Conservation (phyloP, 2,797 vertebrate species). For the Euthynnus affinis region DNA sequence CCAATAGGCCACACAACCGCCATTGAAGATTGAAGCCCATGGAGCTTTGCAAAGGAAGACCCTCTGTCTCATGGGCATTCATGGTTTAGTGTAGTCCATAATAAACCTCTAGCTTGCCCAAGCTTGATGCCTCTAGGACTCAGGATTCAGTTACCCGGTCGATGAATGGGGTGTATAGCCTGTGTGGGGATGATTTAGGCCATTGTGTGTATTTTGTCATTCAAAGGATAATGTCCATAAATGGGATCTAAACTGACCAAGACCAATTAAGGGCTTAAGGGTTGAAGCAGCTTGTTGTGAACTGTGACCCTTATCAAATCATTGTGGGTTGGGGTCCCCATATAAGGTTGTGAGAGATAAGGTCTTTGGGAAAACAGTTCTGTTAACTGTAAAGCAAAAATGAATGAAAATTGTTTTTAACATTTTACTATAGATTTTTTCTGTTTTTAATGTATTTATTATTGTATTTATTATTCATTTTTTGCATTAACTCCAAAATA, state of each 20-base stretch:
- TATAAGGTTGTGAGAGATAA: constrained; percentile 9
- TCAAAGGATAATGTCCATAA: constrained; percentile 77
- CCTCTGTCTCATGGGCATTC: constrained; percentile 73
- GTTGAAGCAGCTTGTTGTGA: constrained; percentile 63
- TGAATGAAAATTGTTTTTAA: too few species aligned
- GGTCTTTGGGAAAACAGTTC: constrained; percentile 7
- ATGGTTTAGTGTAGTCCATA: constrained; percentile 57
- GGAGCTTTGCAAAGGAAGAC: constrained; percentile 73
- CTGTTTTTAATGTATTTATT: too few species aligned
- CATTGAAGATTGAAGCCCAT: constrained; percentile 71
- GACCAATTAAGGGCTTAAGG: constrained; percentile 78
- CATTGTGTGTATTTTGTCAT: constrained; percentile 77
- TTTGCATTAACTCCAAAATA: not conserved
- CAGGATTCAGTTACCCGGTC: constrained; percentile 62
- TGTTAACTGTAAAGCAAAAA: not conserved
- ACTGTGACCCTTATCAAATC: constrained; percentile 66
- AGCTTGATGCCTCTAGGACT: constrained; percentile 54
- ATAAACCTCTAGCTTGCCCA: constrained; percentile 58
- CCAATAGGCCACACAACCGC: constrained; percentile 72
- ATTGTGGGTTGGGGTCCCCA: constrained; percentile 32
- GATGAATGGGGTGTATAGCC: constrained; percentile 67
- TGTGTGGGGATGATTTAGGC: constrained; percentile 62
- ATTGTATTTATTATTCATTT: not conserved
- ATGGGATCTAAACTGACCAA: constrained; percentile 77
- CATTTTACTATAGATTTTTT: not conserved